phyloP scores from a whole-genome alignment of 2,113 vertebrate genomes.

The Ariopsis seemanni region DNA sequence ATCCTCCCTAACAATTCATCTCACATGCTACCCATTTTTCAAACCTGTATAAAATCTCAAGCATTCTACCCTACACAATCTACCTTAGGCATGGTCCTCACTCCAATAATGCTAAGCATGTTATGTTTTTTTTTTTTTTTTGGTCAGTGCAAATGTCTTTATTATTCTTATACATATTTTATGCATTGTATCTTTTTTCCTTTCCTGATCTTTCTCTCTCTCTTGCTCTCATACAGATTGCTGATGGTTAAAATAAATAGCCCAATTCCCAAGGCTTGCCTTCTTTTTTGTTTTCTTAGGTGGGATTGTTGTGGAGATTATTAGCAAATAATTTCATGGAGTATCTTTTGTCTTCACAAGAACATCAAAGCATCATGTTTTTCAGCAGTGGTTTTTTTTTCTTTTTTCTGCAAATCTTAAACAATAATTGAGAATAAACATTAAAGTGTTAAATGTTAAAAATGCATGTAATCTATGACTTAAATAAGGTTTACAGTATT shows the following conservation, averaged over 20 bases:
- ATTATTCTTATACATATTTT: not conserved
- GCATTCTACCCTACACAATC: not conserved
- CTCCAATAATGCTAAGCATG: not conserved
- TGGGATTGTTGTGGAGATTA: slow-evolving; percentile 56
- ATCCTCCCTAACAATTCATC: not conserved
- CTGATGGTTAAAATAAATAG: slow-evolving; percentile 69
- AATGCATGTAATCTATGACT: not conserved
- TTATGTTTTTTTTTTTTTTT: not conserved
- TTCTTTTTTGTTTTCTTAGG: slow-evolving; percentile 63
- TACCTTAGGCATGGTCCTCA: not conserved
- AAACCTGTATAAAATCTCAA: not conserved
- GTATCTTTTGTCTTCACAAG: slow-evolving; percentile 65
- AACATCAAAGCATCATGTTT: not conserved
- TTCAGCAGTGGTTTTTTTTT: not conserved
- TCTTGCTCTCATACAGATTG: slow-evolving; percentile 58
- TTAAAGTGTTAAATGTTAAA: not conserved
- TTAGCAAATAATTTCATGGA: slow-evolving; percentile 68
- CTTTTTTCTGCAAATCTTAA: not conserved
- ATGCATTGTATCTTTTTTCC: not conserved
- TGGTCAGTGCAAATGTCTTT: not conserved
- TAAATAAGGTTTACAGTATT: not conserved
- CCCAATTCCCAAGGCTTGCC: slow-evolving; percentile 62
- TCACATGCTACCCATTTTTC: not conserved
- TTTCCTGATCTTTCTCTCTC: slow-evolving; percentile 48
- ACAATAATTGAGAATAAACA: not conserved